Evolutionary conservation across 2,797 vertebrate species (phyloP).

Genomic region (Carduelis carduelis): DNA sequence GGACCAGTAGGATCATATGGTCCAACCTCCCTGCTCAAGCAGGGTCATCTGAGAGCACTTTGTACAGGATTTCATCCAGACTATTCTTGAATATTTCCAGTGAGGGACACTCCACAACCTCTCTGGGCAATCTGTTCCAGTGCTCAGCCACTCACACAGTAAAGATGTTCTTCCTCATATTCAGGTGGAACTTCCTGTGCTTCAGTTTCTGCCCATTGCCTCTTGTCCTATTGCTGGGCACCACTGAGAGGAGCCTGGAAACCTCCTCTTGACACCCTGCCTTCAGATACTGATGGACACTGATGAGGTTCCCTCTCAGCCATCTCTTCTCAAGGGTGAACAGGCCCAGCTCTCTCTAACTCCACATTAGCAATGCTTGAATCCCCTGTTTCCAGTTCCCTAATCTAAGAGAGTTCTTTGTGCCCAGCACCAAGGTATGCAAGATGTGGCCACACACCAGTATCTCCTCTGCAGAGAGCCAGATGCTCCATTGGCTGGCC

Average conservation of each 20-base stretch:
- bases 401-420: background rate
- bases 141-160: background rate
- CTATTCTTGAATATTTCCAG: background rate
- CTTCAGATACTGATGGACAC: background rate
- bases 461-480: background rate
- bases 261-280: background rate
- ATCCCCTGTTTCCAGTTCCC: background rate
- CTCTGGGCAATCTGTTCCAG: background rate
- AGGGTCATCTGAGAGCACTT: background rate
- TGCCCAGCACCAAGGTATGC: background rate
- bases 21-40: background rate
- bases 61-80: background rate
- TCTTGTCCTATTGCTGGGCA: background rate
- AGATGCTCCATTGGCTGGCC: background rate
- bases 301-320: background rate
- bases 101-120: background rate
- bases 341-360: background rate
- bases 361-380: rapidly evolving
- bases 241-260: background rate
- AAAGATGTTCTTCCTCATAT: background rate
- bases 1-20: too few species aligned
- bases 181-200: background rate
- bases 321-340: background rate
- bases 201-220: background rate
- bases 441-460: background rate